Evolutionary conservation across 2,888 invertebrate genomes (phyloP).

Genomic region (Tenthredo notha): DNA sequence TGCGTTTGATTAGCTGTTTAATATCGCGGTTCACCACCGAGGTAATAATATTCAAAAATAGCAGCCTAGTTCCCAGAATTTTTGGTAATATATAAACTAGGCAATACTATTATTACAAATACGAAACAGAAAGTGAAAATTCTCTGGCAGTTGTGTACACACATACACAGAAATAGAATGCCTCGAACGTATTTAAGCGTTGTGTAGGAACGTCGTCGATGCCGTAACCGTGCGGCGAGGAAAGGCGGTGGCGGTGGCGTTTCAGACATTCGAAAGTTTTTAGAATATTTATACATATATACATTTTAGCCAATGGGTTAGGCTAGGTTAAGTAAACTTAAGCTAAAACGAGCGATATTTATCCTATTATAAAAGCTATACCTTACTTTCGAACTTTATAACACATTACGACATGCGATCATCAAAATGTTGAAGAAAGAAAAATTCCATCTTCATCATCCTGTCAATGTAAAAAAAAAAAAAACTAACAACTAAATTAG

Average conservation of each 20-base stretch:
- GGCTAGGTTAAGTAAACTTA: slow-evolving; percentile 37
- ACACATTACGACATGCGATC: slow-evolving; percentile 12
- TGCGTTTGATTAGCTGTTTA: not conserved
- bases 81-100: not conserved
- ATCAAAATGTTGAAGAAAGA: not conserved
- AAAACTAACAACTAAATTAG: not conserved
- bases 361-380: not conserved
- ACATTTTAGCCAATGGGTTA: not conserved
- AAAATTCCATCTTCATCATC: not conserved
- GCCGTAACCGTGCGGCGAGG: slow-evolving; percentile 19
- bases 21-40: not conserved
- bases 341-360: not conserved
- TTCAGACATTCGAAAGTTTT: slow-evolving; percentile 47
- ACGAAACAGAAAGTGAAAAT: slow-evolving; percentile 42
- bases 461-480: not conserved
- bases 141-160: slow-evolving; percentile 1
- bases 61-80: not conserved
- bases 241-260: not conserved
- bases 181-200: not conserved
- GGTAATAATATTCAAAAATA: slow-evolving; percentile 34
- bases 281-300: slow-evolving; percentile 1
- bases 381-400: not conserved
- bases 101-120: slow-evolving; percentile 1
- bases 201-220: not conserved
- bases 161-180: slow-evolving; percentile 40